These are phyloP conservation scores for Calephelis nemesis DNA, from an alignment of 1,140 invertebrate species.

Conservation along the genomic window DNA sequence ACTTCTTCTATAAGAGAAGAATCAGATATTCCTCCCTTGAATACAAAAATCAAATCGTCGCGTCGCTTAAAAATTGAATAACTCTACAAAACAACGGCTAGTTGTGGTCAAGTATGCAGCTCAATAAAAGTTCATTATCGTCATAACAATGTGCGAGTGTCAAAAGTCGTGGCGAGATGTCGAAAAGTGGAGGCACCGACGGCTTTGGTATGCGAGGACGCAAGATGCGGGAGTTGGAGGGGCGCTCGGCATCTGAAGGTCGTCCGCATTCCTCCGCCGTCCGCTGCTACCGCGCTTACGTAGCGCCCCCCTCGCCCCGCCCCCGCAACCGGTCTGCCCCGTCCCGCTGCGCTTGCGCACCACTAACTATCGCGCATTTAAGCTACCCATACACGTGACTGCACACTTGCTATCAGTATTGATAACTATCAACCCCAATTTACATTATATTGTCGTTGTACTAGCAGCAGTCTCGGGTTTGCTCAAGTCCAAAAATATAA, in stretches of 20 bases:
- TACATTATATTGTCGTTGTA: too few species aligned
- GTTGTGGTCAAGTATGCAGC: conserved; percentile 21
- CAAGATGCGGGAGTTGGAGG: conserved; percentile 73
- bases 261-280: conserved; percentile 76
- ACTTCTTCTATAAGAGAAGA: too few species aligned
- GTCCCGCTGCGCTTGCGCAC: conserved; percentile 56
- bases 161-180: conserved; percentile 70
- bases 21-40: too few species aligned
- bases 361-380: conserved; percentile 76
- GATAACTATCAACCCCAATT: not conserved
- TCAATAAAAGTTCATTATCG: conserved; percentile 45
- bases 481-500: too few species aligned
- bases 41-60: too few species aligned
- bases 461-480: too few species aligned
- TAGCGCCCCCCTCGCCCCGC: conserved; percentile 60
- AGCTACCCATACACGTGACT: conserved; percentile 21
- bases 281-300: conserved; percentile 77
- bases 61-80: too few species aligned
- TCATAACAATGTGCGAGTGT: conserved; percentile 62
- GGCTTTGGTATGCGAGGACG: conserved; percentile 70
- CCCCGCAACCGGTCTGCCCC: conserved; percentile 56
- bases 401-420: not conserved
- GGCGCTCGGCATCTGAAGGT: conserved; percentile 77
- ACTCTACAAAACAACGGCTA: not conserved
- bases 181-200: conserved; percentile 72